Percentiles rank a stretch among this genome's conserved stretches.
phyloP scores from a whole-genome alignment of 2,888 invertebrate genomes.

The Ditula angustiorana region DNA sequence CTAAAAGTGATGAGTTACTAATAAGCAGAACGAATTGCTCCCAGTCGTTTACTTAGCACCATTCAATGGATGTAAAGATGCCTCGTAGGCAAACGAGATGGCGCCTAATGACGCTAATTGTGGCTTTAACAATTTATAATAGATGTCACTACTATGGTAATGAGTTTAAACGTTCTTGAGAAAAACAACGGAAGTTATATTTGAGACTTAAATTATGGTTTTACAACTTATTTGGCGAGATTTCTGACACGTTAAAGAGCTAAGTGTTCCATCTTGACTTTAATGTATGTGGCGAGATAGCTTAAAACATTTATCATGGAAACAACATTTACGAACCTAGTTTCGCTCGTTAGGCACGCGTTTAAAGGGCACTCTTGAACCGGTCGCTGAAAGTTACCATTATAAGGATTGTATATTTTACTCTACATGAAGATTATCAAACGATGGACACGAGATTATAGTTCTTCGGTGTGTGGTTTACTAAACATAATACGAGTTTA shows the following conservation, averaged over 20 bases:
- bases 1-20: constrained; percentile 12
- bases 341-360: constrained; percentile 36
- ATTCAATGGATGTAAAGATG: constrained; percentile 5
- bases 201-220: constrained; percentile 1
- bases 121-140: constrained; percentile 11
- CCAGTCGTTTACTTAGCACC: constrained; percentile 1
- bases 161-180: constrained; percentile 2
- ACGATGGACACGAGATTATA: constrained; percentile 25
- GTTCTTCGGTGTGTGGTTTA: constrained; percentile 15
- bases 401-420: constrained; percentile 14
- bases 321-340: constrained; percentile 17
- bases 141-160: constrained; percentile 31
- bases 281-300: constrained; percentile 31
- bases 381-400: constrained; percentile 19
- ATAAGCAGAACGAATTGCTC: constrained; percentile 12
- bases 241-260: constrained; percentile 7
- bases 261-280: constrained; percentile 28
- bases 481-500: constrained; percentile 7
- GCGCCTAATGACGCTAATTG: constrained; percentile 22
- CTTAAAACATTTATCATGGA: constrained; percentile 26
- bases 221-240: constrained; percentile 5
- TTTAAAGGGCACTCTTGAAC: constrained; percentile 24
- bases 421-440: constrained; percentile 11
- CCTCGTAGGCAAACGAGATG: constrained; percentile 21
- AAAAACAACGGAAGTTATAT: constrained; percentile 5